Evolutionary conservation across 1,140 invertebrate genomes (phyloP).

Genomic region (Monomorium pharaonis): DNA sequence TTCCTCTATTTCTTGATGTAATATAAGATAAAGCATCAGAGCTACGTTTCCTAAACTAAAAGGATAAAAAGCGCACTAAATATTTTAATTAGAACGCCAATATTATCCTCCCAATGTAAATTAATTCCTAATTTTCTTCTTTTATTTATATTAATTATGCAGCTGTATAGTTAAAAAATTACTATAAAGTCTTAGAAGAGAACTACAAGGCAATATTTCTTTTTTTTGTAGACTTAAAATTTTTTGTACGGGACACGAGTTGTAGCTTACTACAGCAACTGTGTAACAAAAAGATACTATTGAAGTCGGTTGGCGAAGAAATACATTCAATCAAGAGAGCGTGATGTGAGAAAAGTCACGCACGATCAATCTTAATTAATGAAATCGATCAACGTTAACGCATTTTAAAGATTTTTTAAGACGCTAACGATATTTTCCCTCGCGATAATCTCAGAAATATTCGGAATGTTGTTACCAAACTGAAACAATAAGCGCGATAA

Average conservation of each 20-base stretch:
- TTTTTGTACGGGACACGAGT: not conserved
- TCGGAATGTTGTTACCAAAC: not conserved
- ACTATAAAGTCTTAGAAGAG: not conserved
- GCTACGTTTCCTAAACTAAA: not conserved
- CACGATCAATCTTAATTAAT: not conserved
- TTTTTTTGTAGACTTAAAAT: not conserved
- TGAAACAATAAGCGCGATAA: not conserved
- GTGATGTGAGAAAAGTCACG: not conserved
- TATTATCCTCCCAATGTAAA: not conserved
- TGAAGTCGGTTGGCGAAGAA: not conserved
- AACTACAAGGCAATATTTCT: not conserved
- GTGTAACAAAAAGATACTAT: not conserved
- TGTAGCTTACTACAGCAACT: not conserved
- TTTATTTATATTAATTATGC: not conserved
- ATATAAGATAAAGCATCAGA: not conserved
- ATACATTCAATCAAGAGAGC: not conserved
- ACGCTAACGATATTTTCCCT: not conserved
- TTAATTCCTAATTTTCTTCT: not conserved
- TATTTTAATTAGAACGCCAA: not conserved
- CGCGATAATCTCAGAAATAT: not conserved
- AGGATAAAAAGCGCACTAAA: not conserved
- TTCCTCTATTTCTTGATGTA: constrained; percentile 26
- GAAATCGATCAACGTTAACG: not conserved
- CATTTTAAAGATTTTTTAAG: not conserved
- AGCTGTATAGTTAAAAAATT: not conserved